Evolutionary conservation across 1,140 invertebrate species (phyloP).

Genomic region (Babylonia areolata): DNA sequence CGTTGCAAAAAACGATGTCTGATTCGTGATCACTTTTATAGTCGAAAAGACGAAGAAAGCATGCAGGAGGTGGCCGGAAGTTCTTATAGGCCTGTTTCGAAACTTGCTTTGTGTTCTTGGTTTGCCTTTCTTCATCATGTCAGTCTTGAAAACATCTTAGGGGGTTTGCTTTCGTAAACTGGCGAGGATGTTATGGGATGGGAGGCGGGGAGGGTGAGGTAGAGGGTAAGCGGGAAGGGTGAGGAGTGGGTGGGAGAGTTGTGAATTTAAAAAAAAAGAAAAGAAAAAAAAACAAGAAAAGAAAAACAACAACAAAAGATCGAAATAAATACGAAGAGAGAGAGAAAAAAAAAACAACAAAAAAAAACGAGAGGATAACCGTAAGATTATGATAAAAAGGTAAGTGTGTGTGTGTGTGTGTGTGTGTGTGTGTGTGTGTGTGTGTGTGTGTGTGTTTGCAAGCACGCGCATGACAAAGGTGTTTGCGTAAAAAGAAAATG

Average conservation of each 20-base stretch:
- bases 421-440: neutral
- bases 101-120: slow-evolving; percentile 17
- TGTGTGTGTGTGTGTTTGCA: neutral
- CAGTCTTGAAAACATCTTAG: too few relatives aligned
- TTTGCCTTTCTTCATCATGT: neutral
- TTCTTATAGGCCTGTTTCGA: neutral
- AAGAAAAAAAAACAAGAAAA: neutral
- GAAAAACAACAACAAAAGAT: neutral
- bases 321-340: too few relatives aligned
- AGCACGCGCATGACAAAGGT: neutral
- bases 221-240: too few relatives aligned
- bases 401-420: too few relatives aligned
- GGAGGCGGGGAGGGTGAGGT: too few relatives aligned
- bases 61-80: too few relatives aligned
- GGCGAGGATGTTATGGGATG: neutral
- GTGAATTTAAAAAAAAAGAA: neutral
- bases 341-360: neutral
- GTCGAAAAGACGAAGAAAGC: neutral
- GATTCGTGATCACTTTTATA: neutral
- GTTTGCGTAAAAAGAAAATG: neutral
- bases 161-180: neutral
- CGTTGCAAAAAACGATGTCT: too few relatives aligned
- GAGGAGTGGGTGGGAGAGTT: neutral
- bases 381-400: too few relatives aligned
- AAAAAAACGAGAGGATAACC: neutral